A percentile compares a stretch with the other conserved stretches of the same genome.
Evolutionary conservation across 2,113 vertebrate genomes (phyloP).

Genomic region (Tylochromis polylepis): DNA sequence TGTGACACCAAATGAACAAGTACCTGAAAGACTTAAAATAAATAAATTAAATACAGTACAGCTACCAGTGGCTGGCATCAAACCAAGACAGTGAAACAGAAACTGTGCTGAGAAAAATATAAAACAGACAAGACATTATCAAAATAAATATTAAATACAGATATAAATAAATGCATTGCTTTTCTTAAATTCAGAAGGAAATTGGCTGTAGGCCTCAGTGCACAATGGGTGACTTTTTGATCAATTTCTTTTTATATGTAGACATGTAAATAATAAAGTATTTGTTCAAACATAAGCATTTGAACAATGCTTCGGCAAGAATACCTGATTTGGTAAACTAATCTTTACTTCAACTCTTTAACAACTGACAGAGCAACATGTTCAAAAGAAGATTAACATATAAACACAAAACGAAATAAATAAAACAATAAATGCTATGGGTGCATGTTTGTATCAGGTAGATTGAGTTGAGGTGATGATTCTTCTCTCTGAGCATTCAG

Average conservation of each 20-base stretch:
- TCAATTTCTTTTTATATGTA: background rate
- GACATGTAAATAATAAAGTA: background rate
- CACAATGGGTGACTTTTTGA: conserved; percentile 15
- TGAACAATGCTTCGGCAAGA: background rate
- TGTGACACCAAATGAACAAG: conserved; percentile 56
- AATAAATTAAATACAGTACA: conserved; percentile 76
- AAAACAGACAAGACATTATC: conserved; percentile 50
- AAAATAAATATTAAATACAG: conserved; percentile 84
- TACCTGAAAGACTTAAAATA: conserved; percentile 71
- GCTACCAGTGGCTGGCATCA: conserved; percentile 57
- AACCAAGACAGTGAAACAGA: conserved; percentile 58
- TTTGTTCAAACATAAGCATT: background rate
- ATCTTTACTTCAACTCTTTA: background rate
- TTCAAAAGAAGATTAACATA: conserved; percentile 28
- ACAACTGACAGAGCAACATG: conserved; percentile 2
- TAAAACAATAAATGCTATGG: conserved; percentile 40
- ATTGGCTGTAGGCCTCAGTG: conserved; percentile 42
- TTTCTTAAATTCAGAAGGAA: conserved; percentile 34
- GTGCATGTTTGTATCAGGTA: conserved; percentile 63
- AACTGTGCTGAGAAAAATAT: conserved; percentile 56
- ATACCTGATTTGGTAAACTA: conserved; percentile 22
- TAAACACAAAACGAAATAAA: conserved; percentile 57
- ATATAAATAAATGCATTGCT: conserved; percentile 77
- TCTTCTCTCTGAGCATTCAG: conserved; percentile 29
- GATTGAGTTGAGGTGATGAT: conserved; percentile 43